phyloP scores from a whole-genome alignment of 1,140 invertebrate species.

The Helicorthomorpha holstii region DNA sequence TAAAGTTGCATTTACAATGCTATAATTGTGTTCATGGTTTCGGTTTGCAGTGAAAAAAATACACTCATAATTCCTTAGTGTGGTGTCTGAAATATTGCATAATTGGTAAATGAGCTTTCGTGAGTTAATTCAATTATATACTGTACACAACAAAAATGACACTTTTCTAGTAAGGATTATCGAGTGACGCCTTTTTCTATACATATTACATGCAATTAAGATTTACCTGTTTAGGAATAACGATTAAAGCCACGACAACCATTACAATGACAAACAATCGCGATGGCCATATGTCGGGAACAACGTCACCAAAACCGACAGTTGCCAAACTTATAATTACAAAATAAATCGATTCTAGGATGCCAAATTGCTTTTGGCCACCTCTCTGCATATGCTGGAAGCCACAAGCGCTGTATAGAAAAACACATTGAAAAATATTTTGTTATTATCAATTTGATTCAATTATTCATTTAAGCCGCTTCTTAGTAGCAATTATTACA shows the following conservation, averaged over 20 bases:
- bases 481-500: too few relatives aligned
- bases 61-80: too few relatives aligned
- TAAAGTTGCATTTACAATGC: too few relatives aligned
- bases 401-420: conserved; percentile 62
- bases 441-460: neutral
- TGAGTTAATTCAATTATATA: too few relatives aligned
- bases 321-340: conserved; percentile 95
- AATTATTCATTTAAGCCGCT: too few relatives aligned
- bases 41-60: too few relatives aligned
- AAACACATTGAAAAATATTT: too few relatives aligned
- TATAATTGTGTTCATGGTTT: too few relatives aligned
- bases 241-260: conserved; percentile 84
- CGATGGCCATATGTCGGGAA: conserved; percentile 91
- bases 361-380: conserved; percentile 72
- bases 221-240: conserved; percentile 62
- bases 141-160: too few relatives aligned
- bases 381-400: conserved; percentile 92
- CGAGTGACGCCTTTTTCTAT: neutral
- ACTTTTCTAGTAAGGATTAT: too few relatives aligned
- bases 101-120: too few relatives aligned
- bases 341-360: conserved; percentile 90
- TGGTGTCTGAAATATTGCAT: too few relatives aligned
- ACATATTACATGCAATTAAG: neutral
- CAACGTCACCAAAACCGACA: conserved; percentile 82
- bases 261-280: conserved; percentile 92